Evolutionary conservation across 2,113 vertebrate genomes (phyloP), one percentile per base, ranked within the genome.

Genomic region (Oreocharis arfaki): DNA sequence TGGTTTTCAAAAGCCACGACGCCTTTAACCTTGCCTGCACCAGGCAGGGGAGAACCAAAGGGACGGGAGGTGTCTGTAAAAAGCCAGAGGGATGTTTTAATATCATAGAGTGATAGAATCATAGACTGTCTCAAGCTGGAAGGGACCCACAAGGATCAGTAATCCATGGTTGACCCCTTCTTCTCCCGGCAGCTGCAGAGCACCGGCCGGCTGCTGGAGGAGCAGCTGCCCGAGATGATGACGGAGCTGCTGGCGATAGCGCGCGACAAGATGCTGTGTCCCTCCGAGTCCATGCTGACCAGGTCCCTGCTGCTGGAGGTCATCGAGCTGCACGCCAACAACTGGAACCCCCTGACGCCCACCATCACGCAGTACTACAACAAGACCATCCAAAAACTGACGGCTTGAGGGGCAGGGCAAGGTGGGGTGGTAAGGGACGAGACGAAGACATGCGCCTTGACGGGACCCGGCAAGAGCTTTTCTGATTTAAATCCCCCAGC

Each of bases 211-310:
- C 98, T 99, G 85, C 98, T 99, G 96, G 99, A 99, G 97, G 99
- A 99, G 95, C 99, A 99, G 98, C 98, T 99, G 95, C 99, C 99
- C 0, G 99, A 99, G 97, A 99, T 99, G 99, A 99, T 99, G 99
- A 98, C 98, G 0, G 99, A 99, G 97, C 98, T 99, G 82, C 95
- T 99, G 82, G 99, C 99, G 0, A 98, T 98, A 0, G 98, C 98
- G 6, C 98, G 99, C 7, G 99, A 99, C 98, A 99, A 99, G 98
- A 99, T 99, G 99, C 97, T 99, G 71, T 98, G 99, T 93, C 99
- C 99, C 37, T 98, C 98, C 0, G 99, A 99, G 96, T 99, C 99
- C 17, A 99, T 98, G 98, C 98, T 99, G 97, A 99, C 99, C 0
- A 97, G 99, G 84, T 99, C 99, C 13, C 98, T 99, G 84, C 99